Evolutionary conservation across 2,113 vertebrate genomes (phyloP), one percentile per base, ranked within the genome.

Genomic region (Recurvirostra avosetta): DNA sequence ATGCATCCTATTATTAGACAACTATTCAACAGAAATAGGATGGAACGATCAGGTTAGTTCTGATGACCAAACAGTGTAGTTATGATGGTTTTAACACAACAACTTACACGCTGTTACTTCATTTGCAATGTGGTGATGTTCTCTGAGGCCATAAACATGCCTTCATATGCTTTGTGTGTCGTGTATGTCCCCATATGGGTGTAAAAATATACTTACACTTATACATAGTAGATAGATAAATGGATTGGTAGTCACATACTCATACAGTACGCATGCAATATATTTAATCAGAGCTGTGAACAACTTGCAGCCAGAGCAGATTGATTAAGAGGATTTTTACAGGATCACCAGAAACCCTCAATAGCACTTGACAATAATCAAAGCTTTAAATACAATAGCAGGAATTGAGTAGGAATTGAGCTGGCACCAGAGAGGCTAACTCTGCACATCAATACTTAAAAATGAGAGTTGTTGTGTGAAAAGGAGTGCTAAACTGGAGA

Each of bases 381-480:
- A 95, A 97, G 80, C 91, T 97, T 97, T 97, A 97, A 97, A 95
- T 95, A 93, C 92, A 96, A 90, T 93, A 93, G 89, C 94, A 95
- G 92, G 74, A 85, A 96, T 94, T 75, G 73, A 97, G 94, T 74
- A 97, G 94, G 91, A 96, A 97, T 90, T 94, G 97, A 98, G 73
- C 89, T 94, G 97, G 97, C 98, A 98, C 97, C 97, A 96, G 96
- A 96, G 94, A 98, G 95, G 88, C 96, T 90, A 97, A 96, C 92
- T 97, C 96, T 90, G 92, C 71, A 83, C 77, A 61, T 98, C 97
- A 96, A 96, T 98, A 98, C 95, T 96, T 97, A 95, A 97, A 98
- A 97, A 97, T 96, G 96, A 96, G 93, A 97, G 88, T 79, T 91
- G 87, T 82, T 97, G 94, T 97, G 95, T 96, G 97, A 96, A 97